Conservation (phyloP, 64 coral and sea anemone species). For the Platygyra sinensis region DNA sequence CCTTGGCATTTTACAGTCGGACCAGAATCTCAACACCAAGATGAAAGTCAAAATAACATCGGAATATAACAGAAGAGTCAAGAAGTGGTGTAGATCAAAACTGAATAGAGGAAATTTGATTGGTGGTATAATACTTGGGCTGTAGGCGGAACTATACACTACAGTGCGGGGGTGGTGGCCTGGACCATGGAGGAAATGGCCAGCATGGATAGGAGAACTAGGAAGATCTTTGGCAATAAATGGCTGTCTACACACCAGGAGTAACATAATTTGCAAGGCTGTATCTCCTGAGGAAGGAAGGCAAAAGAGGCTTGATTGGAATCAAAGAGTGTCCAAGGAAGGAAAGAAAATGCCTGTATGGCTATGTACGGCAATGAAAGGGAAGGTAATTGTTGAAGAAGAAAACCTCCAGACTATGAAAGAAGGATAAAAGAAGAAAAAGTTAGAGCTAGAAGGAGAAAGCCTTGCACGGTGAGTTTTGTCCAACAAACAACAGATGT, state of each 20-base stretch:
- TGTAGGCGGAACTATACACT: too few relatives aligned
- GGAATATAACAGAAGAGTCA: too few relatives aligned
- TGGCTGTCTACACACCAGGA: too few relatives aligned
- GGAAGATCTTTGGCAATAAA: constrained; percentile 38
- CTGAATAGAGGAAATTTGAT: constrained; percentile 43
- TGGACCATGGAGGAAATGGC: constrained; percentile 39
- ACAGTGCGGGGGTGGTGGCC: constrained; percentile 43
- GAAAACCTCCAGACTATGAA: constrained; percentile 15
- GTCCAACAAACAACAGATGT: too few relatives aligned
- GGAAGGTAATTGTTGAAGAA: too few relatives aligned
- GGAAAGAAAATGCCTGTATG: constrained; percentile 29
- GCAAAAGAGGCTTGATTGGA: constrained; percentile 27
- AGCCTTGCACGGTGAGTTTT: constrained; percentile 16
- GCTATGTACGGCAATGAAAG: too few relatives aligned
- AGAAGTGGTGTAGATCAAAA: constrained; percentile 50
- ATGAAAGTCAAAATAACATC: too few relatives aligned
- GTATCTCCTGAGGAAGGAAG: constrained; percentile 24
- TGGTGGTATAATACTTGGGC: constrained; percentile 33
- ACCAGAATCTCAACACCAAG: too few relatives aligned
- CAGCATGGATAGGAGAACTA: too few relatives aligned
- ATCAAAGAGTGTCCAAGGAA: constrained; percentile 18
- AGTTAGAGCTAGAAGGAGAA: constrained; percentile 38
- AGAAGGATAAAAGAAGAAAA: constrained; percentile 10
- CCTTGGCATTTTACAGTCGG: too few relatives aligned
- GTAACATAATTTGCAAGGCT: too few relatives aligned